Evolutionary conservation across 2,888 invertebrate species (phyloP).

Genomic region (Anorthoa munda): DNA sequence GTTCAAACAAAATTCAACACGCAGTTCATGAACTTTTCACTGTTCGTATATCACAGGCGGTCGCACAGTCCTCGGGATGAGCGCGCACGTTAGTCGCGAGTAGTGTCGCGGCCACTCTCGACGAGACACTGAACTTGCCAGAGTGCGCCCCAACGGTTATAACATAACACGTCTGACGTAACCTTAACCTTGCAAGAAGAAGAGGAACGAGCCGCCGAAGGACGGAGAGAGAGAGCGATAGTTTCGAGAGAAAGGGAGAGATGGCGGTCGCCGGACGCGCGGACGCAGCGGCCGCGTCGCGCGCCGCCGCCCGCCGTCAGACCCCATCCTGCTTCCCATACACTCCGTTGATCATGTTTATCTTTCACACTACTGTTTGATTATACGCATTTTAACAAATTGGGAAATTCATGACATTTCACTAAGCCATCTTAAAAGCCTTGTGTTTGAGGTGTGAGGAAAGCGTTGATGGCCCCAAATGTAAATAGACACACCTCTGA

Average conservation of each 20-base stretch:
- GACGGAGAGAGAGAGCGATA: conserved; percentile 90
- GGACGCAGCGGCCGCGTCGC: conserved; percentile 68
- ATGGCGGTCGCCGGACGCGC: conserved; percentile 74
- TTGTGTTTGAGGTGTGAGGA: conserved; percentile 31
- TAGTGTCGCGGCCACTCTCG: conserved; percentile 90
- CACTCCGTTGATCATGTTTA: conserved; percentile 54
- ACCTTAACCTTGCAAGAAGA: conserved; percentile 91
- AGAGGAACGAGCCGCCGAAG: conserved; percentile 90
- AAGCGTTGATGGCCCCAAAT: conserved; percentile 19
- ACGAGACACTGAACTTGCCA: conserved; percentile 91
- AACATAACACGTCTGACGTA: conserved; percentile 91
- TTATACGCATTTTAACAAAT: conserved; percentile 52
- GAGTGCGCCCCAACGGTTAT: conserved; percentile 91
- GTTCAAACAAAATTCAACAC: conserved; percentile 89
- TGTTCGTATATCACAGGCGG: conserved; percentile 89
- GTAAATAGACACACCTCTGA: conserved; percentile 34
- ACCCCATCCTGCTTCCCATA: conserved; percentile 68
- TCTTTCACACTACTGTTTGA: conserved; percentile 62
- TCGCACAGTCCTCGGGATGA: conserved; percentile 85
- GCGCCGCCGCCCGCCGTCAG: conserved; percentile 52
- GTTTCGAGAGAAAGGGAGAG: conserved; percentile 89
- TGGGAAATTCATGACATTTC: conserved; percentile 44
- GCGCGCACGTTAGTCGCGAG: conserved; percentile 84
- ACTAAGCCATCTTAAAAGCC: conserved; percentile 24
- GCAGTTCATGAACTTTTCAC: conserved; percentile 90